phyloP scores from a whole-genome alignment of 2,113 vertebrate species.

The Alces alces region DNA sequence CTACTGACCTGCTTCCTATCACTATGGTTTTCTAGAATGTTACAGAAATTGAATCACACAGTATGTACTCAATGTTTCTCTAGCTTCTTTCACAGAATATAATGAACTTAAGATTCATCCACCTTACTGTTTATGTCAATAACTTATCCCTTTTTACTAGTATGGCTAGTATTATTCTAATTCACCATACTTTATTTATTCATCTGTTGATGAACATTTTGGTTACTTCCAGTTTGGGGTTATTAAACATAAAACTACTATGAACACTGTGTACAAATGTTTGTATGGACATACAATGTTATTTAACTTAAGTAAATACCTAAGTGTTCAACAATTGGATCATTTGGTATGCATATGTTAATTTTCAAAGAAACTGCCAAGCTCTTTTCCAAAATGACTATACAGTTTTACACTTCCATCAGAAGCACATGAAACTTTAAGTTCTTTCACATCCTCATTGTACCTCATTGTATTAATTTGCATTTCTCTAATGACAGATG shows the following conservation, averaged over 20 bases:
- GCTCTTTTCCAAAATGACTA: neutral
- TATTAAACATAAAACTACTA: neutral
- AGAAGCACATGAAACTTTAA: neutral
- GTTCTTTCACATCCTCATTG: neutral
- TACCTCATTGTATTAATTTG: neutral
- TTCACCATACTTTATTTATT: neutral
- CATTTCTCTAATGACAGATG: neutral
- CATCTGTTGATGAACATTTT: neutral
- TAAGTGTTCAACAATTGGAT: neutral
- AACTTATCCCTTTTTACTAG: neutral
- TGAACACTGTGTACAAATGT: neutral
- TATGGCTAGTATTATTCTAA: neutral
- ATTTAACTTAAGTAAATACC: neutral
- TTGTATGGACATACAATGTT: neutral
- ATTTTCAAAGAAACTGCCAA: neutral
- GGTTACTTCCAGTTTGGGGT: neutral
- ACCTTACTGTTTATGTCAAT: neutral
- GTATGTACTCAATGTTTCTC: neutral
- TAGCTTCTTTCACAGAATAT: neutral
- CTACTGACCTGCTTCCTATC: neutral
- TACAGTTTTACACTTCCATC: neutral
- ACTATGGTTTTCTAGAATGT: neutral
- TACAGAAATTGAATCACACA: neutral
- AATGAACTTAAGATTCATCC: neutral
- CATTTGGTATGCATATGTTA: neutral